Evolutionary conservation across 2,113 vertebrate species (phyloP), one percentile per base, ranked within the genome.

Genomic region (Mastomys coucha): DNA sequence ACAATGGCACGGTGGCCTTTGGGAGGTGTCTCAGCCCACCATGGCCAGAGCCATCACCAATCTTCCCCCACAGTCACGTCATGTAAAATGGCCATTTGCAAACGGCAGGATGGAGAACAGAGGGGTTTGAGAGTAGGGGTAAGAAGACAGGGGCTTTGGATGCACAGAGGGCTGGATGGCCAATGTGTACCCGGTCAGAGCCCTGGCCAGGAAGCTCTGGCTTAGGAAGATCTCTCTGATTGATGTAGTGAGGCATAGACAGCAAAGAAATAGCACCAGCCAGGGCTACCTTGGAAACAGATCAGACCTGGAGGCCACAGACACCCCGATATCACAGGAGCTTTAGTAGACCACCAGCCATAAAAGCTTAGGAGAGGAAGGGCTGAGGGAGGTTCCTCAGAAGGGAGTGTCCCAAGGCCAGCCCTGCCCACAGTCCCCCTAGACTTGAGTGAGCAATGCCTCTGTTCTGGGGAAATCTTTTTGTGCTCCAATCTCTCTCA

Each of bases 291-390:
- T 56, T 45, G 56, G 36, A 42, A 26, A 91, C 67, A n/a, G 33
- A 45, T 82, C 70, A 42, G n/a, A 93, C 39, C 76, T 33, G 13
- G 42, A 73, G 81, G 75, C 70, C 87, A 86, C 89, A 89, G 92
- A 97, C 20, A 58, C 58, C 39, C 36, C n/a, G n/a, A 36, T 60
- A 84, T 91, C 42, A n/a, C 11, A 73, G 72, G 42, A 80, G 53
- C n/a, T 28, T 75, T 28, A 45, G 31, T 22, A 76, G 95, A 94
- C 91, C 75, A 91, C 31, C n/a, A 9, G 12, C 91, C 89, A 96
- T 98, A 97, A 98, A 97, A 78, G 56, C n/a, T 63, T 12, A 72
- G 82, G 45, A 45, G 45, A 45, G 45, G 45, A 45, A 45, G 60
- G 60, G 56, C 53, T 16, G 56, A 10, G 65, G 49, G 17, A 16